phyloP scores from a whole-genome alignment of 2,888 invertebrate genomes.

The Aleiodes alternator region DNA sequence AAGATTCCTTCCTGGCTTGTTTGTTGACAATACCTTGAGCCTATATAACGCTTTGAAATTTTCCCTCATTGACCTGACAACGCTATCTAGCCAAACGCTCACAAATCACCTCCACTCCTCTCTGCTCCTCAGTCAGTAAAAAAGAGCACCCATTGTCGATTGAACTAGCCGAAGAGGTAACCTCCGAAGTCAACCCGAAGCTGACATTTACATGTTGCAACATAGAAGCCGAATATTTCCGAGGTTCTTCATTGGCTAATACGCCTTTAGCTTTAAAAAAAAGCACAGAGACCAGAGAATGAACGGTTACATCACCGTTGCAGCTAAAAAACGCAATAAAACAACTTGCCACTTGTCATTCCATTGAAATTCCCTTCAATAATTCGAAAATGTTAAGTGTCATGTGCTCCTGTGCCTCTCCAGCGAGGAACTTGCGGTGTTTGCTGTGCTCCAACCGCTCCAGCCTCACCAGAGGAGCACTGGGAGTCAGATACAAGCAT shows the following conservation, averaged over 20 bases:
- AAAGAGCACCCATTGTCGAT: not conserved
- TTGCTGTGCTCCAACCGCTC: not conserved
- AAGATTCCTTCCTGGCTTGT: too few relatives aligned
- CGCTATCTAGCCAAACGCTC: too few relatives aligned
- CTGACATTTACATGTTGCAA: too few relatives aligned
- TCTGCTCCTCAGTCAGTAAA: not conserved
- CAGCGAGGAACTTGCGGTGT: not conserved
- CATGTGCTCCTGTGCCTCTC: not conserved
- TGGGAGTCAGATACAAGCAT: constrained; percentile 10
- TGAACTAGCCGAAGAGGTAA: too few relatives aligned
- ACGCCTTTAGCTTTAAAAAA: not conserved
- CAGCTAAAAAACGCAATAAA: not conserved
- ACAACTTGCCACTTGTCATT: not conserved
- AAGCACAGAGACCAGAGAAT: not conserved
- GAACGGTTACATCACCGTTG: constrained; percentile 7
- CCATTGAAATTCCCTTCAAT: not conserved
- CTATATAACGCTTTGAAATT: too few relatives aligned
- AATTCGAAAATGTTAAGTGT: constrained; percentile 1
- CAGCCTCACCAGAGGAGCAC: not conserved
- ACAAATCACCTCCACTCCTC: too few relatives aligned
- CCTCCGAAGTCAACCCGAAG: too few relatives aligned
- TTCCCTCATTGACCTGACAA: too few relatives aligned
- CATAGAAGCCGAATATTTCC: too few relatives aligned
- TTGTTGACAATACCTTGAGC: too few relatives aligned
- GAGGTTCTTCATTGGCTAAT: too few relatives aligned